Evolutionary conservation across 35 echinoderm and acorn worm genomes (phyloP), one percentile per base, ranked within the genome.

Genomic region (Patiria miniata): DNA sequence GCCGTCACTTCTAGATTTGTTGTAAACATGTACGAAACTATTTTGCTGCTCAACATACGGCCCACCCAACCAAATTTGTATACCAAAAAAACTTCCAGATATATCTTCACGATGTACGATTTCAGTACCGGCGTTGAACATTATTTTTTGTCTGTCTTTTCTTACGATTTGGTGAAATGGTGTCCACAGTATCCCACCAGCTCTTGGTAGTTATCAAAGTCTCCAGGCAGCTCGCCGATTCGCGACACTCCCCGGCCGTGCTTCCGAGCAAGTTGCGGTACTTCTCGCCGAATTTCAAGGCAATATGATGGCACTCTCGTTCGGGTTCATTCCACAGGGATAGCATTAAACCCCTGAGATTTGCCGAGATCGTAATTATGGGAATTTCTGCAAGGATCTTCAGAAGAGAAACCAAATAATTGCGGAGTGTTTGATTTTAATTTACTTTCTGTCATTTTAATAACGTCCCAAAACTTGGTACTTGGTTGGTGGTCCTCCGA

Each of bases 381-480:
- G 65, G 65, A 28, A 23, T 26, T 73, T 73, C 65, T 73, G 34
- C 65, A 73, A 73, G 65, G 34, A 73, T 73, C 34, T 73, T 73
- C 65, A 32, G 1, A 5, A 30, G 8, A 21, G 65, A 34, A 73
- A 34, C 14, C 57, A 23, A 9, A 23, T 73, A 73, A 73, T 47
- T 47, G n/a, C n/a, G n/a, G n/a, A n/a, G n/a, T n/a, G n/a, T n/a
- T n/a, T n/a, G n/a, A n/a, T n/a, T n/a, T n/a, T n/a, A n/a, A n/a
- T n/a, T n/a, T n/a, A n/a, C n/a, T n/a, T n/a, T n/a, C n/a, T n/a
- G n/a, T n/a, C n/a, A n/a, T n/a, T n/a, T n/a, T n/a, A n/a, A n/a
- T n/a, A n/a, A n/a, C n/a, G n/a, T n/a, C n/a, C n/a, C n/a, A n/a
- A n/a, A n/a, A n/a, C n/a, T n/a, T n/a, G n/a, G n/a, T n/a, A n/a